phyloP scores from a whole-genome alignment of 2,888 invertebrate species.

The Ornithoptera priamus region DNA sequence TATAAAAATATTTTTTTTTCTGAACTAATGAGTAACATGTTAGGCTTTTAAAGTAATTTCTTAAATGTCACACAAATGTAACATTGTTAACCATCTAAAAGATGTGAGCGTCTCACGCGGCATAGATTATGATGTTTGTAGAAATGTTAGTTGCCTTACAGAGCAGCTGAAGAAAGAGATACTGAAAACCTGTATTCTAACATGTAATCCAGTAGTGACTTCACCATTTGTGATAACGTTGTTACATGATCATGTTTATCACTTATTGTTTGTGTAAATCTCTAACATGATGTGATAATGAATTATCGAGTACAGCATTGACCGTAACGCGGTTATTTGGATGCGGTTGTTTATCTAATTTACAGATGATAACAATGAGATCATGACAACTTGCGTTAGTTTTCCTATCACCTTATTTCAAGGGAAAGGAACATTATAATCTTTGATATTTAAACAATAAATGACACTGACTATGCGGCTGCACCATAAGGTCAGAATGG shows the following conservation, averaged over 20 bases:
- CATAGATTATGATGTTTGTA: slow-evolving; percentile 35
- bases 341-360: slow-evolving; percentile 1
- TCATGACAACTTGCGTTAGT: background rate
- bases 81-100: slow-evolving; percentile 60
- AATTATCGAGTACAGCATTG: slow-evolving; percentile 16
- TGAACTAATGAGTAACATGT: too few species aligned
- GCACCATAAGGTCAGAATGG: too few species aligned
- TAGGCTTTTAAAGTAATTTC: slow-evolving; percentile 38
- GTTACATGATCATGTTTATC: slow-evolving; percentile 13
- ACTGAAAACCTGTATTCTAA: too few species aligned
- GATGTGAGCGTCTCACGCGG: slow-evolving; percentile 43
- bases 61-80: slow-evolving; percentile 67
- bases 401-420: background rate
- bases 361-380: slow-evolving; percentile 1
- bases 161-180: too few species aligned
- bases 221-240: background rate
- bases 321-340: background rate
- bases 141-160: slow-evolving; percentile 10
- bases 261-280: slow-evolving; percentile 3
- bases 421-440: too few species aligned
- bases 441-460: too few species aligned
- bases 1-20: too few species aligned
- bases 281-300: slow-evolving; percentile 8
- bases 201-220: background rate
- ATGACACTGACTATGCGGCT: too few species aligned